Evolutionary conservation across 2,888 invertebrate species (phyloP), one percentile per base, ranked within the genome.

Genomic region (Tetragnatha montana): DNA sequence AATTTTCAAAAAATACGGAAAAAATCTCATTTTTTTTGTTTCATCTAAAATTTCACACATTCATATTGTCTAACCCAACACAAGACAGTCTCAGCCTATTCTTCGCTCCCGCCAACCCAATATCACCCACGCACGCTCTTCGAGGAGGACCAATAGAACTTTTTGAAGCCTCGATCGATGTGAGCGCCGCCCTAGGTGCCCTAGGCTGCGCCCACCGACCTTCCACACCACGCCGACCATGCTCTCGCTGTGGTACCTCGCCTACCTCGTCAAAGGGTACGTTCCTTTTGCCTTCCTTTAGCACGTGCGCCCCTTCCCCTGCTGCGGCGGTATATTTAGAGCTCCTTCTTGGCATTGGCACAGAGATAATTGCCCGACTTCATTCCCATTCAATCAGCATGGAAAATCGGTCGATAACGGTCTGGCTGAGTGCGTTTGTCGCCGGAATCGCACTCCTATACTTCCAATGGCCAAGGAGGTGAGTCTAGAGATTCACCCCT

Each of bases 241-340:
- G 91, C 73, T 91, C 69, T 88, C 91, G 81, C 86, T 91, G 51
- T 91, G 91, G 91, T 91, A 91, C 35, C 60, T 88, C 6, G 86
- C 91, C 21, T 91, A 84, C 68, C 81, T 91, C 79, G 70, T 91
- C 17, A 91, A 91, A 75, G 91, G 86, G 91, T 91, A 71, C 81
- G 91, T 90, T 17, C 17, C 22, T 79, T 51, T 73, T 73, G 21
- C 74, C 21, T n/a, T 17, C 74, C 2, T 76, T 47, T 47, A 47
- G 47, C 47, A 21, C n/a, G 50, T 47, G 70, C 60, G 76, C 70
- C 35, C 49, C 73, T 60, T 74, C 76, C 75, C 84, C 76, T 76
- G 84, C n/a, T n/a, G n/a, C n/a, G n/a, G n/a, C 10, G 49, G 51
- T 82, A 82, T 82, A 73, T 82, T 82, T 82, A 82, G 73, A 73